These are phyloP conservation scores for Drosophila engyochracea DNA, from an alignment of 2,888 invertebrate genomes.

Conservation along the genomic window DNA sequence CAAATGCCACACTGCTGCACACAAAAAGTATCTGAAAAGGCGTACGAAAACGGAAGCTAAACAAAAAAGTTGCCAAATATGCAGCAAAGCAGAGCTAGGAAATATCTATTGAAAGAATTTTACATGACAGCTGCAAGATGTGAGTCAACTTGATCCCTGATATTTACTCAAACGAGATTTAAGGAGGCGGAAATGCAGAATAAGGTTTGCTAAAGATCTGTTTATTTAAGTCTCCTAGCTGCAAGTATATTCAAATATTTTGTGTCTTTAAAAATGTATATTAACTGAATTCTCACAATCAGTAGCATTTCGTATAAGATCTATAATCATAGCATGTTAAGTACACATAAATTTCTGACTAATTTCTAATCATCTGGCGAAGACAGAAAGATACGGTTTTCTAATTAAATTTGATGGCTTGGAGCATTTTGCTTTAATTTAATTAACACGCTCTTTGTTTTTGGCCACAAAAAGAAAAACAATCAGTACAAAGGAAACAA, in stretches of 20 bases:
- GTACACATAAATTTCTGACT: background rate
- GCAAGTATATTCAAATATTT: background rate
- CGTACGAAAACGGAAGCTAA: slow-evolving; percentile 16
- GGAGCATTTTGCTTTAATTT: slow-evolving; percentile 56
- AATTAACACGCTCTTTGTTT: slow-evolving; percentile 60
- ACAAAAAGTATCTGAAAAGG: slow-evolving; percentile 11
- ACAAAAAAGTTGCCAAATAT: slow-evolving; percentile 17
- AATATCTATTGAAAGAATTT: slow-evolving; percentile 17
- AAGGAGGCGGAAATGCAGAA: slow-evolving; percentile 12
- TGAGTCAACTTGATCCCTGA: slow-evolving; percentile 23
- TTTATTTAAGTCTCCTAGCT: background rate
- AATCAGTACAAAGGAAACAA: slow-evolving; percentile 44
- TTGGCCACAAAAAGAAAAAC: slow-evolving; percentile 33
- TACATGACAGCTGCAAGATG: slow-evolving; percentile 22
- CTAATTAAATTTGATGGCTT: slow-evolving; percentile 32
- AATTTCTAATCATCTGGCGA: background rate
- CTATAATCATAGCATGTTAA: slow-evolving; percentile 1
- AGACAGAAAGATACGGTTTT: background rate
- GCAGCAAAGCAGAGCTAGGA: slow-evolving; percentile 3
- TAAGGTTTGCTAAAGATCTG: slow-evolving; percentile 23
- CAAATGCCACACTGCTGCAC: slow-evolving; percentile 29
- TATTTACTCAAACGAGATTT: slow-evolving; percentile 19
- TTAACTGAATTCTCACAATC: background rate
- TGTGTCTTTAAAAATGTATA: background rate
- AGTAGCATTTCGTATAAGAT: background rate